A percentile compares a stretch with the other conserved stretches of the same genome.
These are phyloP conservation scores for Machimus atricapillus DNA, from an alignment of 2,888 invertebrate species.

Conservation along the genomic window DNA sequence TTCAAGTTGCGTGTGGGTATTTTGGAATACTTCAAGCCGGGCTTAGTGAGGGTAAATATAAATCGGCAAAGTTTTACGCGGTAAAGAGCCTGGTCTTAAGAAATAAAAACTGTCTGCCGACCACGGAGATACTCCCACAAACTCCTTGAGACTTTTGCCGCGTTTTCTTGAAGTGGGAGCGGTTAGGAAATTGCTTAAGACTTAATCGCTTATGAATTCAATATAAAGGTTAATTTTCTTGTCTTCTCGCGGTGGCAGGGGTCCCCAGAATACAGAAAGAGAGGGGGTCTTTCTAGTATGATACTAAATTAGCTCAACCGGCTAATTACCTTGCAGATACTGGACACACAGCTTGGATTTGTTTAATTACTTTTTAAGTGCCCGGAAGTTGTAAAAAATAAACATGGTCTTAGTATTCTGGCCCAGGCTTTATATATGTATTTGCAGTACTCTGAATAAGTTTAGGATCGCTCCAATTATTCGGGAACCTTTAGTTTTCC, in stretches of 20 bases:
- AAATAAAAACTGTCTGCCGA: background rate
- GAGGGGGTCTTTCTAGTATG: background rate
- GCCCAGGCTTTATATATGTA: background rate
- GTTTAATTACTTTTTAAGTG: background rate
- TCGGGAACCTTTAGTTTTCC: too few species aligned
- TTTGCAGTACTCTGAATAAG: too few species aligned
- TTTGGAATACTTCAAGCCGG: background rate
- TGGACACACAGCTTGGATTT: background rate
- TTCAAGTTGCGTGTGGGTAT: background rate
- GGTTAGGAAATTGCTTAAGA: slow-evolving; percentile 17
- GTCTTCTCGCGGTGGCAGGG: background rate
- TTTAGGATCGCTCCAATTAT: too few species aligned
- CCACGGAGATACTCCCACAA: slow-evolving; percentile 2
- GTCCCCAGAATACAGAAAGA: background rate
- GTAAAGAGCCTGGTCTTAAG: background rate
- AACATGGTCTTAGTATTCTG: background rate
- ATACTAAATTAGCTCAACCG: background rate
- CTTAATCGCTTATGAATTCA: background rate
- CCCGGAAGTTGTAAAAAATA: background rate
- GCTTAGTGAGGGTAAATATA: background rate
- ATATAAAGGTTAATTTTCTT: background rate
- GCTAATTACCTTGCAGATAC: background rate
- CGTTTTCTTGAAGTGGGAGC: slow-evolving; percentile 8
- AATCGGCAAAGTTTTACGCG: background rate
- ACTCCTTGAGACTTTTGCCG: background rate